phyloP scores from a whole-genome alignment of 2,888 invertebrate species.

The Drosophila flavopinicola region DNA sequence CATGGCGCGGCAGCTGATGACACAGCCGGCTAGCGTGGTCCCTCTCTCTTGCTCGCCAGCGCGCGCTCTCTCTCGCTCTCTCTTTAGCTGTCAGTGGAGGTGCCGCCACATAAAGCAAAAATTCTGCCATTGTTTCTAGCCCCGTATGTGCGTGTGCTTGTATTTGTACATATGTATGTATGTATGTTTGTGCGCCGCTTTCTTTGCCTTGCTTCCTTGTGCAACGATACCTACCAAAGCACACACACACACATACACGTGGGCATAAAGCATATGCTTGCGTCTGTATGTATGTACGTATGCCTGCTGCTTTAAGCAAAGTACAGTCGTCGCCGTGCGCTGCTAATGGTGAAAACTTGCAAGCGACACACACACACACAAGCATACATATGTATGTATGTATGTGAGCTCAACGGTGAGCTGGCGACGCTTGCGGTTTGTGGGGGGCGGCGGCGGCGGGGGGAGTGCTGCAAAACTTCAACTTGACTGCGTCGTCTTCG shows the following conservation, averaged over 20 bases:
- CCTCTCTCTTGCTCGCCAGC: slow-evolving; percentile 11
- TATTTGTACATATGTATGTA: slow-evolving; percentile 11
- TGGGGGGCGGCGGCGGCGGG: slow-evolving; percentile 9
- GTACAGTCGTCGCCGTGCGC: slow-evolving; percentile 69
- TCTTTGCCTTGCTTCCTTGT: slow-evolving; percentile 64
- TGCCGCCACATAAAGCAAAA: slow-evolving; percentile 53
- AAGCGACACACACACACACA: slow-evolving; percentile 38
- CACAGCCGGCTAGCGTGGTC: slow-evolving; percentile 10
- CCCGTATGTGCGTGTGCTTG: slow-evolving; percentile 12
- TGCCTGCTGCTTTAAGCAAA: slow-evolving; percentile 52
- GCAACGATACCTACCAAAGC: slow-evolving; percentile 44
- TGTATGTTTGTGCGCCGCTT: slow-evolving; percentile 36
- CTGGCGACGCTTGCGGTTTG: slow-evolving; percentile 29
- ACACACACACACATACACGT: slow-evolving; percentile 34
- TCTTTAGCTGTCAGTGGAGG: slow-evolving; percentile 31
- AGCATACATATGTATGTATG: not conserved
- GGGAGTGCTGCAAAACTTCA: slow-evolving; percentile 40
- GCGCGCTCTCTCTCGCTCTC: slow-evolving; percentile 6
- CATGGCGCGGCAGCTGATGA: slow-evolving; percentile 71
- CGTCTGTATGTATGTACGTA: slow-evolving; percentile 15
- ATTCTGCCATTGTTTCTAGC: slow-evolving; percentile 57
- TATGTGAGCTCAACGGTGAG: slow-evolving; percentile 19
- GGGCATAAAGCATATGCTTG: slow-evolving; percentile 29
- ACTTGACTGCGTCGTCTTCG: slow-evolving; percentile 52
- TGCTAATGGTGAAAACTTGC: slow-evolving; percentile 75